Base-by-base conservation (phyloP, 2,113 vertebrate species). In the Sterrhoptilus dennistouni region DNA sequence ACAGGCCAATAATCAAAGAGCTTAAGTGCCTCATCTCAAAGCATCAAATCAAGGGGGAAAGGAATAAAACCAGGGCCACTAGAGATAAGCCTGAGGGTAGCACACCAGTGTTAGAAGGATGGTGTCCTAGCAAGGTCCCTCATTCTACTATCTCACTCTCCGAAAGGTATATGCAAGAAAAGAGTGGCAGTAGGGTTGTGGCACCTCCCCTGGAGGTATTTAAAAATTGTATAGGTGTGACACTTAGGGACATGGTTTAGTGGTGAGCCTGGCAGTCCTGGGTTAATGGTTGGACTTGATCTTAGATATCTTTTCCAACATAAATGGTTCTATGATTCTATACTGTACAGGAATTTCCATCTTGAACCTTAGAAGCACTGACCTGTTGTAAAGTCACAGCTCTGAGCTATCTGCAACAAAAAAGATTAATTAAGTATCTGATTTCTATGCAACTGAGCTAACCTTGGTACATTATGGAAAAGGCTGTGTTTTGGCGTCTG, bases 81-180 rank as follows among this genome's bases (percentile, higher is more conserved):
- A 42, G 22, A 70, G 56, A 42, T 8, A 56, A 83, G 22, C 56
- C 35, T 63, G 35, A 19, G 21, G 24, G 8, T 23, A 25, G 22
- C 25, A 69, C 9, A n/a, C 4, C n/a, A 61, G 1, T 35, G 17
- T 70, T 83, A 54, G 25, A 56, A 21, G 21, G 9, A 35, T 56
- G 31, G 12, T 83, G 31, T 49, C 14, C 27, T 28, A 70, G 22
- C 56, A 77, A 63, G 14, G 25, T 56, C 10, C 31, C 23, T 77
- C 0, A 0, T 22, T 33, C 63, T 42, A 25, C 31, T 35, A 3
- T 24, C 49, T 70, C 12, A 11, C 24, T 53, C 38, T 61, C 22
- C 25, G 40, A 57, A 47, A 40, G 6, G 21, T 53, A 29, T 15
- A 8, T 28, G 11, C 20, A 53, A n/a, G 24, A 6, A 65, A 29